A percentile compares a stretch with the other conserved stretches of the same genome.
phyloP scores from a whole-genome alignment of 2,797 vertebrate genomes.

The Rhinogobio ventralis region DNA sequence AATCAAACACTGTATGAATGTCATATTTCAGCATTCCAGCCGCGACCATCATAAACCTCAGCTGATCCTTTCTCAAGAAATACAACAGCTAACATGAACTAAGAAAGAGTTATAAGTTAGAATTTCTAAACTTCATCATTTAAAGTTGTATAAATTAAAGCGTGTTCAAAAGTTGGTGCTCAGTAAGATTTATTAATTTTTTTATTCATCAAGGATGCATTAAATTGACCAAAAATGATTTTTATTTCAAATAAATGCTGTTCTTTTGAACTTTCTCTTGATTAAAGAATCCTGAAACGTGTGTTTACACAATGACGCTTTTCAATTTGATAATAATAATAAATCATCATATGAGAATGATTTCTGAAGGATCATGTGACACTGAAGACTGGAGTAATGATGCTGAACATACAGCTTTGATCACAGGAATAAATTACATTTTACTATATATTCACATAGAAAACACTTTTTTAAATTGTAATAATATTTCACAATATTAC shows the following conservation, averaged over 20 bases:
- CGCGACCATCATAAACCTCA: neutral
- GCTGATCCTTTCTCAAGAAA: neutral
- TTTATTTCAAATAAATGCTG: neutral
- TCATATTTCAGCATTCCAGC: constrained; percentile 25
- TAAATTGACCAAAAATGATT: neutral
- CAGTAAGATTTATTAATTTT: neutral
- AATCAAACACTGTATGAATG: neutral
- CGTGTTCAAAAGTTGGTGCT: neutral
- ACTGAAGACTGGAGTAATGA: neutral
- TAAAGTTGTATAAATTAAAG: neutral
- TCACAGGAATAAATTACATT: too few species aligned
- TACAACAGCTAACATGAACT: neutral
- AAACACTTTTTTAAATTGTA: neutral
- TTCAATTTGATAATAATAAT: neutral
- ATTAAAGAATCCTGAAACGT: neutral
- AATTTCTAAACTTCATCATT: neutral
- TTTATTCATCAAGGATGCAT: neutral
- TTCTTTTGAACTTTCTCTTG: neutral
- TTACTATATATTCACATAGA: neutral
- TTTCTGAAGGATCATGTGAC: neutral
- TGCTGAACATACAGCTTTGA: neutral
- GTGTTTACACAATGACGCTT: too few species aligned
- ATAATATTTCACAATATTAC: neutral
- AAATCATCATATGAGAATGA: neutral
- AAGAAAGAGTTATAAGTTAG: too few species aligned